Base-by-base conservation (phyloP, 2,113 vertebrate genomes). In the Sapayoa aenigma region DNA sequence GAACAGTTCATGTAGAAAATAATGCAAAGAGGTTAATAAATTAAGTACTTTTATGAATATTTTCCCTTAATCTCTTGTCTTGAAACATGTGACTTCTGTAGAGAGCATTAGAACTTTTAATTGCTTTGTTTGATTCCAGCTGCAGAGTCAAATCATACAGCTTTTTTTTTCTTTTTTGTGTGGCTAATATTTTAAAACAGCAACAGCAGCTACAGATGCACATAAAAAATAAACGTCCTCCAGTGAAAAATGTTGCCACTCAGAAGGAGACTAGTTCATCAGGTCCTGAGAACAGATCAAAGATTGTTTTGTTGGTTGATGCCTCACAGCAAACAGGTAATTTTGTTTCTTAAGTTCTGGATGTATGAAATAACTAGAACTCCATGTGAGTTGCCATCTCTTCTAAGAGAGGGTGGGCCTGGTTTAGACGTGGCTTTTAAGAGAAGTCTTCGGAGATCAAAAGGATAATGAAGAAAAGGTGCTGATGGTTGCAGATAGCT, bases 251-350 rank as follows among this genome's bases (percentile, higher is more conserved):
- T 79, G 98, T 99, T 5, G 99, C 99, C 31, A 98, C 98, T 75
- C 99, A 99, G 94, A 99, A 99, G 96, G 99, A 99, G 96, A 98
- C 99, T n/a, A 98, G 98, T 89, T 98, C 98, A 31, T 95, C 98
- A 30, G 99, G 99, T 68, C 99, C 98, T 44, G 99, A 99, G 94
- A 98, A 97, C 67, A 98, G 98, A 90, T 98, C 98, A 74, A 99
- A 99, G 97, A 99, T 99, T 16, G 98, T 99, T 83, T 98, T 99
- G 90, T 97, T 99, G 92, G 99, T 99, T 92, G 99, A 99, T 88
- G 99, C 99, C 35, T 99, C 99, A 33, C 99, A 99, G 94, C 99
- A 99, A 96, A 99, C 99, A 2, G 99, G 99, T 99, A 97, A 96
- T 90, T 55, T 55, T 50, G 41, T 35, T 81, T 71, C n/a, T 56